Evolutionary conservation across 2,888 invertebrate species (phyloP), one percentile per base, ranked within the genome.

Genomic region (Eremobia ochroleuca): DNA sequence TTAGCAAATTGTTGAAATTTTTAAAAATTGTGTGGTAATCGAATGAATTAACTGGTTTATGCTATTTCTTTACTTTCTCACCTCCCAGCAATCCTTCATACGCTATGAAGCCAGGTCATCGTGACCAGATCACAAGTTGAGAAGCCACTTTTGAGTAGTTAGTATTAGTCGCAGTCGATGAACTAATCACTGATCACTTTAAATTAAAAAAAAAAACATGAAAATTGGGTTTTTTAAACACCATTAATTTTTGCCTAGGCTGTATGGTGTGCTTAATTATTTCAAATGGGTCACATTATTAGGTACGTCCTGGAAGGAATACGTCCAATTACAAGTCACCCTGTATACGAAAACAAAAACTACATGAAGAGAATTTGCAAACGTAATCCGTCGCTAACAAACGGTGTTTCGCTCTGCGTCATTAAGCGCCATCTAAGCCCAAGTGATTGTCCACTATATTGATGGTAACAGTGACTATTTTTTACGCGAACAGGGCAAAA

Each of bases 331-430:
- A 4, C 52, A 55, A 55, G n/a, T 55, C 25, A 52, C 4, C 1
- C 21, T 25, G n/a, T 55, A 34, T 34, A 49, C 37, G 59, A 76
- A 61, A 71, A 75, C 40, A n/a, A 40, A 74, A 82, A 69, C 59
- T 62, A 43, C 65, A n/a, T n/a, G n/a, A n/a, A n/a, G n/a, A n/a
- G 55, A 76, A 59, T 81, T 81, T 55, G 37, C 67, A 69, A 83
- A 82, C 73, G 40, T 85, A 87, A 86, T 87, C 87, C 87, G 67
- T 65, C 11, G 55, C 66, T 81, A 82, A 86, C 87, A 79, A 85
- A 73, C 78, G 73, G 80, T 71, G 46, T 75, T 86, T 76, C 68
- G 64, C 66, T 77, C 46, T 76, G 70, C 67, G 59, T 74, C 85
- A 85, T 86, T 85, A 82, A 77, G 65, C 74, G 76, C 75, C 61